Base-by-base conservation (phyloP, 2,888 invertebrate genomes). In the Drosophila buzzatii region DNA sequence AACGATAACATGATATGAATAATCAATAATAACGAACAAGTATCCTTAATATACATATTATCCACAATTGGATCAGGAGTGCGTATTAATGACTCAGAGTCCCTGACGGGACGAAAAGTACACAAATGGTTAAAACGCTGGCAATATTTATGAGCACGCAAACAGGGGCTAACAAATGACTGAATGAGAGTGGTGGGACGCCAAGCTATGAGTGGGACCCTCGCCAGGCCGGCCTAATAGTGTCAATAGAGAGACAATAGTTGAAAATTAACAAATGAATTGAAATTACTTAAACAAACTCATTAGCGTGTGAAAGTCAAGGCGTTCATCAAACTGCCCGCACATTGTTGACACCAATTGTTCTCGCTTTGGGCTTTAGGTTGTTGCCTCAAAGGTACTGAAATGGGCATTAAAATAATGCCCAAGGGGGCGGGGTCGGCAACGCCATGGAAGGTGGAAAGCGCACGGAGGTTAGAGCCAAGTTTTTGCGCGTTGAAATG, bases 221-320 rank as follows among this genome's bases (percentile, higher is more conserved):
- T 12, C 14, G 37, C 37, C 14, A 37, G 37, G 14, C 0, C 2
- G 37, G 16, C 16, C 37, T 2, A 37, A 37, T 37, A 86, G 77
- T 73, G 89, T 85, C 85, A 89, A 85, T 87, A 89, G 71, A 76
- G 61, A 66, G 87, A 84, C 89, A 84, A 84, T 89, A 86, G 84
- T 84, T 84, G 76, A 89, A 90, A 86, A 90, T 86, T 81, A 86
- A 90, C 86, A 86, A 86, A 86, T 90, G 89, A 86, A 86, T 86
- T 75, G 86, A 90, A 86, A 87, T 87, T 83, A 89, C 89, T 87
- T 89, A 86, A 87, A 79, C 87, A 87, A 87, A 87, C 90, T 87
- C 90, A 87, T 87, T 87, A 90, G 90, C 79, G 81, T 81, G 78
- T 74, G 75, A 74, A 84, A 84, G 81, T 81, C 81, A 74, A 78